These are phyloP conservation scores for Cephalopholis sonnerati DNA, from an alignment of 2,113 vertebrate genomes.

Conservation along the genomic window DNA sequence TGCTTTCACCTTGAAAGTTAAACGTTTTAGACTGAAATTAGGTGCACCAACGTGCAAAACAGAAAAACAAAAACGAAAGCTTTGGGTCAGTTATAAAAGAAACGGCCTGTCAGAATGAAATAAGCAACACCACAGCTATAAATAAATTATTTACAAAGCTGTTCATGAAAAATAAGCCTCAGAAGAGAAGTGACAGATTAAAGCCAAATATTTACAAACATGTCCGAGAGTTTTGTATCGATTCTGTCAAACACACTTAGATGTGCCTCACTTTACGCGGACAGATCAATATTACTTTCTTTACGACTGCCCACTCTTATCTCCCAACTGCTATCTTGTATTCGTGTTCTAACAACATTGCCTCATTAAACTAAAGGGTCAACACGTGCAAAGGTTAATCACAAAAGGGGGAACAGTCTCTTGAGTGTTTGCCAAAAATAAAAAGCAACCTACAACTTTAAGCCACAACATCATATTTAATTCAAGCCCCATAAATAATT, in stretches of 20 bases:
- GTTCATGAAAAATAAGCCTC: conserved; percentile 17
- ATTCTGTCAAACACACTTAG: conserved; percentile 29
- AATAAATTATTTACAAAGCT: conserved; percentile 9
- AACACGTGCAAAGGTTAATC: conserved; percentile 67
- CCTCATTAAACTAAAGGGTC: conserved; percentile 63
- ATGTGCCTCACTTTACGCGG: neutral
- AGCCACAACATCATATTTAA: neutral
- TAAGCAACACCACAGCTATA: neutral
- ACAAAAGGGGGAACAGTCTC: conserved; percentile 1
- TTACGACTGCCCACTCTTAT: conserved; percentile 60
- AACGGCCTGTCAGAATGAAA: neutral
- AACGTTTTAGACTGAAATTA: neutral
- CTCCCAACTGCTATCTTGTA: conserved; percentile 43
- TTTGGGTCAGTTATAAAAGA: neutral
- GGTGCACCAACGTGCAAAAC: neutral
- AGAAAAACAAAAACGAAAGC: neutral
- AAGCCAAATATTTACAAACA: conserved; percentile 56
- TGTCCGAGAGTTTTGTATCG: conserved; percentile 1
- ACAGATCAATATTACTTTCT: conserved; percentile 43
- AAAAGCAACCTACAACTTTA: neutral
- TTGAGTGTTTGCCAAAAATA: conserved; percentile 37
- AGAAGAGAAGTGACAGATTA: conserved; percentile 7
- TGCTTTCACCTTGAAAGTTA: neutral
- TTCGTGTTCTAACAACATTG: conserved; percentile 49
- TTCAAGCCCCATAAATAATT: neutral